Conservation (phyloP, 2,113 vertebrate species). For the Leiothrix lutea region DNA sequence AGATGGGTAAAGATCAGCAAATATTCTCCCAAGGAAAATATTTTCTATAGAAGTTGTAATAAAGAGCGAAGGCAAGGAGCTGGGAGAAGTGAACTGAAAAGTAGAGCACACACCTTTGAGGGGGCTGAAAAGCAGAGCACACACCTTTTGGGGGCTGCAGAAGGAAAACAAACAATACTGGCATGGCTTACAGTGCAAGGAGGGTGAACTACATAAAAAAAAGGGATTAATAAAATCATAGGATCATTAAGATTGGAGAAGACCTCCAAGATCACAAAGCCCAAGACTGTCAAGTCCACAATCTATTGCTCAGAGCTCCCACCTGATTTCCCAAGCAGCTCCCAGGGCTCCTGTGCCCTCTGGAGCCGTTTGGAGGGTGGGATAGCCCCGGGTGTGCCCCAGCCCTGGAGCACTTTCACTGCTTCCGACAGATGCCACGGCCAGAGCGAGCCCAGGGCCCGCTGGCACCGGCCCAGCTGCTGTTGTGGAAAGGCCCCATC, state of each 20-base stretch:
- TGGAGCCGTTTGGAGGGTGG: neutral
- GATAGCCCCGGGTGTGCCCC: neutral
- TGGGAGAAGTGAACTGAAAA: neutral
- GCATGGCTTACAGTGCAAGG: neutral
- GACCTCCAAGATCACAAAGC: neutral
- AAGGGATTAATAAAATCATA: neutral
- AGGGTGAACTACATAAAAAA: fast-evolving
- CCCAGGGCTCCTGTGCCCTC: fast-evolving
- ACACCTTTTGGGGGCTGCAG: neutral
- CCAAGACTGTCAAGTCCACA: neutral
- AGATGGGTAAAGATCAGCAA: slow-evolving; percentile 42
- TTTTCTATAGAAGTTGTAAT: slow-evolving; percentile 6
- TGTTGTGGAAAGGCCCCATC: slow-evolving; percentile 79
- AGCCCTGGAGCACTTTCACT: slow-evolving; percentile 66
- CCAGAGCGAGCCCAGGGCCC: slow-evolving; percentile 46
- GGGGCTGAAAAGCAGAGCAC: neutral
- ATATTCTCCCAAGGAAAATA: slow-evolving; percentile 47
- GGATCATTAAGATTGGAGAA: neutral
- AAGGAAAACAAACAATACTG: neutral
- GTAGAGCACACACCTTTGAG: neutral
- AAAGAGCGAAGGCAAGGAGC: neutral
- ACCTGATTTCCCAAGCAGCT: neutral
- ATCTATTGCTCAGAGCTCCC: neutral
- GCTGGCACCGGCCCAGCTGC: slow-evolving; percentile 82
- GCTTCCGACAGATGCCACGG: slow-evolving; percentile 57